phyloP scores from a whole-genome alignment of 1,140 invertebrate species.

The Dreissena rostriformis region DNA sequence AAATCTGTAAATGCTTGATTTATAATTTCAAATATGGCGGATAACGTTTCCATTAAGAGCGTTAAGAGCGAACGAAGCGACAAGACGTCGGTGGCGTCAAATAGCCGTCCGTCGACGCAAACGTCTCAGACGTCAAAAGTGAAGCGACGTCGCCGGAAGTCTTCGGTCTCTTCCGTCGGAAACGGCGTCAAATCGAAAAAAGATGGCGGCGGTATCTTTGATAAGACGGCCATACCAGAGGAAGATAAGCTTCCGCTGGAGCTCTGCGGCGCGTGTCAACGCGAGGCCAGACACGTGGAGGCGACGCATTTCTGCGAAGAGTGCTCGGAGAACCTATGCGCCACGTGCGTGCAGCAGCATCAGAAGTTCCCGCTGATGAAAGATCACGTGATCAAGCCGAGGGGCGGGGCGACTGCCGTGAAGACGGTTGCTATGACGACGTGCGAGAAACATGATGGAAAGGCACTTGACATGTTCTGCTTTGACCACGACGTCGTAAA shows the following conservation, averaged over 20 bases:
- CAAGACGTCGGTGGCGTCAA: too few species aligned
- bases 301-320: conserved; percentile 25
- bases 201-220: too few species aligned
- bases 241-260: neutral
- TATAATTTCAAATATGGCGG: too few species aligned
- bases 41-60: too few species aligned
- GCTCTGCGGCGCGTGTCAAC: conserved; percentile 16
- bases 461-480: conserved; percentile 35
- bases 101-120: too few species aligned
- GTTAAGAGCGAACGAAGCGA: too few species aligned
- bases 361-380: conserved; percentile 25
- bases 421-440: neutral
- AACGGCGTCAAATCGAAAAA: too few species aligned
- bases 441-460: conserved; percentile 16
- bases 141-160: too few species aligned
- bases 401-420: neutral
- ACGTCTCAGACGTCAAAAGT: too few species aligned
- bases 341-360: conserved; percentile 10
- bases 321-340: conserved; percentile 7
- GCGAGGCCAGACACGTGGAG: conserved; percentile 16
- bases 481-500: conserved; percentile 13
- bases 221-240: too few species aligned
- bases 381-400: conserved; percentile 18
- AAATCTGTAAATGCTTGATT: too few species aligned
- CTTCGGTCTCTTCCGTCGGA: too few species aligned